Evolutionary conservation across 2,113 vertebrate species (phyloP).

Genomic region (Microtus montanus): DNA sequence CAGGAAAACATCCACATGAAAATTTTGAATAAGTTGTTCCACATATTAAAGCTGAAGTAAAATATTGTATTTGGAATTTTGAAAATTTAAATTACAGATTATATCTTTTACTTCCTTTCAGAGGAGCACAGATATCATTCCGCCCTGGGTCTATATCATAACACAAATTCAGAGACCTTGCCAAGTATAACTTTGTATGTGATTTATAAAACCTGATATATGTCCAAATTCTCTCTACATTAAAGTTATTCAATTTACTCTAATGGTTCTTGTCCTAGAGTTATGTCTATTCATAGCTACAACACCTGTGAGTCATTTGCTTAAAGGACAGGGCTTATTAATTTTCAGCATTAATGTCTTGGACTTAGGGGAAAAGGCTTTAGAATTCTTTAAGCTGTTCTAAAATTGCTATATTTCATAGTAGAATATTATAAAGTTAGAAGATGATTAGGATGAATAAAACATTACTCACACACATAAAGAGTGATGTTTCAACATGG

Average conservation of each 20-base stretch:
- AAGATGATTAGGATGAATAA: slow-evolving; percentile 31
- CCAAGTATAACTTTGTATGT: slow-evolving; percentile 58
- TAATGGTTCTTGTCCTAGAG: slow-evolving; percentile 77
- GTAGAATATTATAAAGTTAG: slow-evolving; percentile 31
- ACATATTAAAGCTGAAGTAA: slow-evolving; percentile 42
- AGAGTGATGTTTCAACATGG: background rate
- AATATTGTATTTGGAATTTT: slow-evolving; percentile 8
- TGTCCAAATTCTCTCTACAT: slow-evolving; percentile 75
- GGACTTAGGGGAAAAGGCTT: slow-evolving; percentile 13
- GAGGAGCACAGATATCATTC: background rate
- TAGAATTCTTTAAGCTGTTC: slow-evolving; percentile 15
- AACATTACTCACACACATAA: slow-evolving; percentile 24
- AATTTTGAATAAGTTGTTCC: slow-evolving; percentile 1
- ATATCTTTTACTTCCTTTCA: slow-evolving; percentile 30
- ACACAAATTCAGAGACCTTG: slow-evolving; percentile 62
- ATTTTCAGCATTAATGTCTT: slow-evolving; percentile 71
- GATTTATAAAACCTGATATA: slow-evolving; percentile 71
- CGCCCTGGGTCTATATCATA: background rate
- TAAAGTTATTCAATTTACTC: slow-evolving; percentile 78
- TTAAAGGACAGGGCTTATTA: slow-evolving; percentile 54
- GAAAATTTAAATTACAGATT: slow-evolving; percentile 32
- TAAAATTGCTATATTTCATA: slow-evolving; percentile 40
- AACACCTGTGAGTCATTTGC: slow-evolving; percentile 68
- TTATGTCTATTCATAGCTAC: slow-evolving; percentile 72
- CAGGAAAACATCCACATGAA: background rate